Evolutionary conservation across 2,113 vertebrate species (phyloP), one percentile per base, ranked within the genome.

Genomic region (Labeo rohita): DNA sequence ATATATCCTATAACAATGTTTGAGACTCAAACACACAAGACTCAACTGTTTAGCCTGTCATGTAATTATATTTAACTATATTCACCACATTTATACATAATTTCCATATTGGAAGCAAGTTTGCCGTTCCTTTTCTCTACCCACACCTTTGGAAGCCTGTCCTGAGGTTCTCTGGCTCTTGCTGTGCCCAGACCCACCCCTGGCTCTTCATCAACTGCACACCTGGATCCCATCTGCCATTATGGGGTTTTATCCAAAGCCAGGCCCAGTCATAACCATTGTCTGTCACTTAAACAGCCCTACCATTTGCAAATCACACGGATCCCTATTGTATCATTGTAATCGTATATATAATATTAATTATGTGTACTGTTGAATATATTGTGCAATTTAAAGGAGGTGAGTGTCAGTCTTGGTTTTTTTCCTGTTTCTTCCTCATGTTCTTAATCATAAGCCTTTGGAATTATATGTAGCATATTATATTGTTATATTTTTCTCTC

Each of bases 201-300:
- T 74, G 45, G 45, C 21, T 4, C 72, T 4, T 21, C 2, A 11
- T 49, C 72, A 74, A 74, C 43, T 0, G 6, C 45, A 74, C 72
- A 74, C 72, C 72, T 74, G 72, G 45, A 49, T 11, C 72, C n/a
- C 45, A 74, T 74, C 72, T 74, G 72, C 11, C 45, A 49, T 49
- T 74, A 74, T 49, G 21, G 11, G n/a, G 16, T 45, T 21, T 72
- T 2, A 45, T 72, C 39, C 39, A 72, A 72, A 72, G 45, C 72
- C 72, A 74, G n/a, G n/a, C 72, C 45, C 72, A 49, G n/a, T 28
- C 45, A 15, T 49, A 28, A 23, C 39, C 11, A 49, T 12, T 23
- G n/a, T 74, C 43, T 49, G n/a, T 74, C 72, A 74, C 21, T n/a
- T 74, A 23, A 11, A 49, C 11, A 74, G 11, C 45, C 45, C 10